Conservation (phyloP, 2,888 invertebrate species). For the Lithosia quadra region DNA sequence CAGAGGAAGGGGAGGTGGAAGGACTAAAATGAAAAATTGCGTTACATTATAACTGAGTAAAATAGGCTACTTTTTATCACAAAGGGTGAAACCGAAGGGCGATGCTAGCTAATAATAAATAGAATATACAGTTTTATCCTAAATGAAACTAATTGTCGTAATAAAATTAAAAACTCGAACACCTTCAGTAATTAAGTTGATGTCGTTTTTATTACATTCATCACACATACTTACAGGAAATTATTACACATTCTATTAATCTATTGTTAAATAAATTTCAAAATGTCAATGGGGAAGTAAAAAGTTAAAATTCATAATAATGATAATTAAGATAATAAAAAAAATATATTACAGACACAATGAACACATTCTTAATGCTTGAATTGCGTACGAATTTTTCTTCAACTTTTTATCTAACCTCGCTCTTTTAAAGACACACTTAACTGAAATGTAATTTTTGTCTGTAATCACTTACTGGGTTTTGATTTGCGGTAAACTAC, state of each 20-base stretch:
- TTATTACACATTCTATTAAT: conserved; percentile 4
- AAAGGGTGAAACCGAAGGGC: too few relatives aligned
- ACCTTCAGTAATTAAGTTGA: background rate
- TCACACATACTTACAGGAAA: background rate
- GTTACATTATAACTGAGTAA: too few relatives aligned
- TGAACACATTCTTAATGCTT: background rate
- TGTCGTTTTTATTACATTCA: background rate
- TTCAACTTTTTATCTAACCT: conserved; percentile 5
- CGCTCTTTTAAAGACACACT: background rate
- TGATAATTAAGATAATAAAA: background rate
- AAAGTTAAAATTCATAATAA: background rate
- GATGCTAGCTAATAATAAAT: too few relatives aligned
- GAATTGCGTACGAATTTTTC: background rate
- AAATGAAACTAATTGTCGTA: background rate
- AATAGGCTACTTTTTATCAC: too few relatives aligned
- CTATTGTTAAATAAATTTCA: conserved; percentile 4
- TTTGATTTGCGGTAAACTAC: too few relatives aligned
- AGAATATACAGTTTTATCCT: too few relatives aligned
- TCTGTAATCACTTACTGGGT: too few relatives aligned
- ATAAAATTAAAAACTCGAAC: conserved; percentile 5
- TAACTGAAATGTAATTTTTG: too few relatives aligned
- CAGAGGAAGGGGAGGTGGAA: too few relatives aligned
- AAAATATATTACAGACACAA: conserved; percentile 3
- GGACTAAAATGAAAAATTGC: too few relatives aligned
- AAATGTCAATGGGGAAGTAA: conserved; percentile 6